Evolutionary conservation across 2,113 vertebrate genomes (phyloP).

Genomic region (Ivindomyrus marchei): DNA sequence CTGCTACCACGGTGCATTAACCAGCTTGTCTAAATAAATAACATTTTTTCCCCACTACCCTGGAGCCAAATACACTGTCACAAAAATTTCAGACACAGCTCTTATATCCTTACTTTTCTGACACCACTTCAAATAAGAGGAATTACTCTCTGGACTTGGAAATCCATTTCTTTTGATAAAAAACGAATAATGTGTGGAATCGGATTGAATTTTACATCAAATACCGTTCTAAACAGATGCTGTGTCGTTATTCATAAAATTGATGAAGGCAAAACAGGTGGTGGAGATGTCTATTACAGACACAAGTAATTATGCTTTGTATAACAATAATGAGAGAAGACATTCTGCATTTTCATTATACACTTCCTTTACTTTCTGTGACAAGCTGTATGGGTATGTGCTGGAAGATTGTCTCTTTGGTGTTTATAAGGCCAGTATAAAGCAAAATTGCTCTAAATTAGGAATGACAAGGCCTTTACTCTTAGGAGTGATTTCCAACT

Average conservation of each 20-base stretch:
- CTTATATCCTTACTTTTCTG: not conserved
- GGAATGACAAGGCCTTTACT: not conserved
- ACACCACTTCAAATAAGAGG: not conserved
- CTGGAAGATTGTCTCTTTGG: not conserved
- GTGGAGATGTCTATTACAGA: not conserved
- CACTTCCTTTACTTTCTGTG: not conserved
- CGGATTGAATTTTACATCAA: not conserved
- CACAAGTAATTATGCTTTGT: not conserved
- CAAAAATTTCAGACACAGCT: not conserved
- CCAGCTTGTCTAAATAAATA: not conserved
- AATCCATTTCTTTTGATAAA: not conserved
- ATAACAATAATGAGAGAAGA: not conserved
- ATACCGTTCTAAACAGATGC: not conserved
- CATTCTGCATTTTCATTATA: not conserved
- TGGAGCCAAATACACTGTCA: not conserved
- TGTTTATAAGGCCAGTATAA: not conserved
- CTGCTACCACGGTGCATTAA: not conserved
- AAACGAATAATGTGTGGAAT: not conserved
- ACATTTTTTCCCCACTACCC: not conserved
- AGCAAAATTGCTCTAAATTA: not conserved
- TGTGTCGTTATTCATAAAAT: not conserved
- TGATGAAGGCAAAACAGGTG: not conserved
- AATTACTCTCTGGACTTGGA: not conserved
- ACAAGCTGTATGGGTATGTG: not conserved
- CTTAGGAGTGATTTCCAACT: not conserved